Conservation (phyloP, 2,113 vertebrate genomes). For the Xiphophorus couchianus region DNA sequence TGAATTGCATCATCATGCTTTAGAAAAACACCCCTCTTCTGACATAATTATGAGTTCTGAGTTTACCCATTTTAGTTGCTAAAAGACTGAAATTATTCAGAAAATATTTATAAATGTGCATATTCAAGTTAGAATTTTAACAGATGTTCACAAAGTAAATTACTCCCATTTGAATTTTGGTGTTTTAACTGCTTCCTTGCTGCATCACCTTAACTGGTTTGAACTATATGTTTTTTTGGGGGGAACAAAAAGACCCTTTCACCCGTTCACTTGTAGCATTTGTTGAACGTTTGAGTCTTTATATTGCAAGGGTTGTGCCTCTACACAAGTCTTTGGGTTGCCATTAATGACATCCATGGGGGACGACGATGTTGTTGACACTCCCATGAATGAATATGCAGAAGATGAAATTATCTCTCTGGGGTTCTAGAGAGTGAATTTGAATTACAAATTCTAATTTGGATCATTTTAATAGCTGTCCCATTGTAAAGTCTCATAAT, state of each 20-base stretch:
- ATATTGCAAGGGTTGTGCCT: conserved; percentile 8
- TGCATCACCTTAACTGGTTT: neutral
- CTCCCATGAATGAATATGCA: conserved; percentile 58
- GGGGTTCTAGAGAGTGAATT: conserved; percentile 56
- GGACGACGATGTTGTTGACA: conserved; percentile 50
- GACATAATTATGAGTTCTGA: neutral
- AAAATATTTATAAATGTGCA: conserved; percentile 6
- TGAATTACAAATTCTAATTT: conserved; percentile 66
- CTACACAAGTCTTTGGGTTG: conserved; percentile 5
- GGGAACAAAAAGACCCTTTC: neutral
- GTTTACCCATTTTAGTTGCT: neutral
- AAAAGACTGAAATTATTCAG: neutral
- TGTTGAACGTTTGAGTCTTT: conserved; percentile 10
- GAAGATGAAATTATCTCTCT: conserved; percentile 59
- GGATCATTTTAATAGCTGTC: conserved; percentile 55
- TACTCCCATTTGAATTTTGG: neutral
- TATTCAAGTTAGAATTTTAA: neutral
- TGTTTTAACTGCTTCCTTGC: neutral
- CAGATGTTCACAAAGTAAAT: neutral
- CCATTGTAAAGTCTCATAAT: conserved; percentile 44
- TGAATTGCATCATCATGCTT: neutral
- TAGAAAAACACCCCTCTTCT: neutral
- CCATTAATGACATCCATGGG: conserved; percentile 47
- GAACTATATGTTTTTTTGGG: neutral
- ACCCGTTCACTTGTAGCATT: too few relatives aligned